Base-by-base conservation (phyloP, 2,888 invertebrate species). In the Chesias legatella region DNA sequence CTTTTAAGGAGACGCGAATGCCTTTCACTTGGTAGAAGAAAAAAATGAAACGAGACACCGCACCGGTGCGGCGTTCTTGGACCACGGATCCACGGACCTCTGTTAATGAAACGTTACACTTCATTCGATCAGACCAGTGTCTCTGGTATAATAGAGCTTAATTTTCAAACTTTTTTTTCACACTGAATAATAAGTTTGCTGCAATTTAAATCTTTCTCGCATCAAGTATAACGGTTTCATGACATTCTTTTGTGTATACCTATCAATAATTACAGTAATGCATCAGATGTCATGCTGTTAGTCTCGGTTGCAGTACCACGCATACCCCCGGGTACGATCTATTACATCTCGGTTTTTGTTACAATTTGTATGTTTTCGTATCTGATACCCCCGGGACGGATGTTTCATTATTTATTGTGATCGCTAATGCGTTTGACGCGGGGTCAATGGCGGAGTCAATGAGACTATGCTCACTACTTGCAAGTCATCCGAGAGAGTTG, bases 381-480 rank as follows among this genome's bases (percentile, higher is more conserved):
- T 56, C 62, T 58, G 68, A 73, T 73, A 56, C 76, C 70, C 73
- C 60, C 58, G 78, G 78, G 81, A 80, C 71, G 74, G 73, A 73
- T 74, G 76, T 74, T 71, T 69, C 69, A 73, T 80, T 79, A 82
- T 81, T 81, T 79, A 74, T 77, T 78, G 76, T 74, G 79, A 81
- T 79, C 72, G 55, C 63, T 67, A 62, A 63, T 58, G 65, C 61
- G 67, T 63, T 58, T 71, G 73, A 68, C 67, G 70, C 67, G 75
- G 71, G 85, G 85, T 84, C 84, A 84, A 79, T 78, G 63, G 76
- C 63, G 83, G 74, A 83, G 85, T 86, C 84, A 83, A 82, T 82
- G 81, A 85, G 83, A 83, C 72, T 77, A 81, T 76, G 73, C 75
- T 68, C 70, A 67, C 68, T 69, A 73, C 64, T 66, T 81, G 86